Evolutionary conservation across 2,113 vertebrate genomes (phyloP), one percentile per base, ranked within the genome.

Genomic region (Leucopsar rothschildi): DNA sequence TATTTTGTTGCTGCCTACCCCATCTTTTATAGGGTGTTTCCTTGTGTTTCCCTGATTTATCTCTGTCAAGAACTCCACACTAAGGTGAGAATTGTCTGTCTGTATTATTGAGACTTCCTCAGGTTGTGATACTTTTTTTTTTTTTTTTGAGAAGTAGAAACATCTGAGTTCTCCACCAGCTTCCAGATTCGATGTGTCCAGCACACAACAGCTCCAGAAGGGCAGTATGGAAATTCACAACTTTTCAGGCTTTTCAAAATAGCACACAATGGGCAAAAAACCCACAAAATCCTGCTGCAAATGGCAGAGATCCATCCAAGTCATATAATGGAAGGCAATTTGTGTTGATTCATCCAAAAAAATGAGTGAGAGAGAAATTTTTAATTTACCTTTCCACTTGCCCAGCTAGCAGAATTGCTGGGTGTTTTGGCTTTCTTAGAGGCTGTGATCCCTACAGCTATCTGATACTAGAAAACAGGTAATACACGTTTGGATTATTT

Each of bases 241-340:
- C 8, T 79, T 82, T 79, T 28, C 35, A 55, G 5, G 12, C 29
- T 25, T 23, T 68, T 27, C 22, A n/a, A 68, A 78, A 21, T 4
- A 63, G 2, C 2, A 1, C 23, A 25, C 6, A 47, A 7, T 3
- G 40, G 45, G 8, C 11, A 40, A 45, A 9, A 39, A 15, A 2
- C 2, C 2, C 15, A 7, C 17, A 50, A 80, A 86, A 35, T 20
- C 18, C 4, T 25, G 4, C 44, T 77, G 18, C 33, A 66, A 27
- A 59, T 52, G 25, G 49, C 52, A 79, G 47, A 76, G 22, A 25
- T 70, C 12, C 18, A 12, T 25, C 29, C 13, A 50, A 15, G 29
- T 18, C 33, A 17, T 44, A 7, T 3, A 14, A 6, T 50, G 39
- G 35, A 59, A 23, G 15, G 21, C 1, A 3, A 13, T 45, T 71